These are phyloP conservation scores for Eupithecia insigniata DNA, from an alignment of 2,888 invertebrate species.

Conservation along the genomic window DNA sequence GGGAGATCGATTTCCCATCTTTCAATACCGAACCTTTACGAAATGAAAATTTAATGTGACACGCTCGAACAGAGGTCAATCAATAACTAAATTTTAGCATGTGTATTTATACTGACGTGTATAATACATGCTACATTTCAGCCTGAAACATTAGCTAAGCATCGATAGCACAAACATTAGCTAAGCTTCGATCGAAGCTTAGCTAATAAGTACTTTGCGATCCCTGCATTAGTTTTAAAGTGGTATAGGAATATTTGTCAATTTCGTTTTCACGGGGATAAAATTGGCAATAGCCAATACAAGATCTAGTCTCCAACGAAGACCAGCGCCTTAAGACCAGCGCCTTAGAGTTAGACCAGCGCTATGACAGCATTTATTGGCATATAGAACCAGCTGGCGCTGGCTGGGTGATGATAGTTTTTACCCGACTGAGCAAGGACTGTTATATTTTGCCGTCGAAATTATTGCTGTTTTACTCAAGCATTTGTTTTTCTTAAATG, in stretches of 20 bases:
- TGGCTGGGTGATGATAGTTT: background rate
- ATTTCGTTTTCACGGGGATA: background rate
- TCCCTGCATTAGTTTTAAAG: background rate
- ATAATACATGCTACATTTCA: background rate
- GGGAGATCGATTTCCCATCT: background rate
- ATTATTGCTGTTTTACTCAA: background rate
- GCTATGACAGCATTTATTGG: background rate
- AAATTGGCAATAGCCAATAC: background rate
- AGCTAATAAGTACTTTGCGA: background rate
- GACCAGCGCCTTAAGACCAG: too few species aligned
- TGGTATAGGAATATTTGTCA: background rate
- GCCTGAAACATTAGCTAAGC: too few species aligned
- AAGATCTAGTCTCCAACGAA: background rate
- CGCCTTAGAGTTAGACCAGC: too few species aligned
- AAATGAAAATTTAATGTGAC: slow-evolving; percentile 3
- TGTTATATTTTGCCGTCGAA: background rate
- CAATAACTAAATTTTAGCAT: slow-evolving; percentile 13
- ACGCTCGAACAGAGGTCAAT: slow-evolving; percentile 7
- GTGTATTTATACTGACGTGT: background rate
- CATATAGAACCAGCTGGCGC: background rate
- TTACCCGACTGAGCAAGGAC: background rate
- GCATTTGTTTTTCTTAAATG: background rate
- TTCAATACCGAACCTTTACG: background rate
- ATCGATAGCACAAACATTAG: too few species aligned
- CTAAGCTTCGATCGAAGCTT: background rate